A percentile compares a stretch with the other conserved stretches of the same genome.
These are phyloP conservation scores for Anniella stebbinsi DNA, from an alignment of 2,797 vertebrate genomes.

Conservation along the genomic window DNA sequence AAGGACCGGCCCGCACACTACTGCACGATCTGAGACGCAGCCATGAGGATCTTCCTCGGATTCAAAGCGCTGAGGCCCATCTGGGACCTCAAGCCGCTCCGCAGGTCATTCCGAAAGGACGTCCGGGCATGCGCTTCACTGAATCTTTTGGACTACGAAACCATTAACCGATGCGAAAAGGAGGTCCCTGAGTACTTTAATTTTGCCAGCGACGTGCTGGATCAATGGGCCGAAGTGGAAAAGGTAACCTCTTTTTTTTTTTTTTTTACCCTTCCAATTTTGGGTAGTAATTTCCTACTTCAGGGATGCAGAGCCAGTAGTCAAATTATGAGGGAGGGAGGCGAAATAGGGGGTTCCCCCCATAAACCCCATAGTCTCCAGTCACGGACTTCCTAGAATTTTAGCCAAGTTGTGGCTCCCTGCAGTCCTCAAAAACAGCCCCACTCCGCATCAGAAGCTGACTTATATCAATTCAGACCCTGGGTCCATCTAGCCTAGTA, in stretches of 20 bases:
- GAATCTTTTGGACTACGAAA: slow-evolving; percentile 78
- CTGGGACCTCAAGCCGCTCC: slow-evolving; percentile 27
- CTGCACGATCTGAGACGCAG: neutral
- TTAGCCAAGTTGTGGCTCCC: too few species aligned
- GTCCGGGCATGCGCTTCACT: slow-evolving; percentile 60
- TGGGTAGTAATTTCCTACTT: neutral
- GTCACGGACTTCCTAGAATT: fast-evolving
- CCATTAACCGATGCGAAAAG: slow-evolving; percentile 69
- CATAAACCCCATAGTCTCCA: neutral
- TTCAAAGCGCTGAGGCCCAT: slow-evolving; percentile 35
- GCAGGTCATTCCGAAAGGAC: slow-evolving; percentile 53
- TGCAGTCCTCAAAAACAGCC: too few species aligned
- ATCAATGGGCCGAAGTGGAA: slow-evolving; percentile 81
- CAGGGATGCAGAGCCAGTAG: neutral
- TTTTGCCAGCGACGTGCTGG: slow-evolving; percentile 84
- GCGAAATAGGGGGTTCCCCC: too few species aligned
- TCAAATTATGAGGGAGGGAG: neutral
- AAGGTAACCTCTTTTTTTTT: too few species aligned
- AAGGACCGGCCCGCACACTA: neutral
- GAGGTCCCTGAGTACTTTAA: slow-evolving; percentile 79
- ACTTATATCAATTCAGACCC: too few species aligned
- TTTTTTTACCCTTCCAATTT: neutral
- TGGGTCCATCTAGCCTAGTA: too few species aligned
- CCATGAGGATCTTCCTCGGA: slow-evolving; percentile 57
- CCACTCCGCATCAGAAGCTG: too few species aligned